Base-by-base conservation (phyloP, 2,113 vertebrate species). In the Proterorhinus semilunaris region DNA sequence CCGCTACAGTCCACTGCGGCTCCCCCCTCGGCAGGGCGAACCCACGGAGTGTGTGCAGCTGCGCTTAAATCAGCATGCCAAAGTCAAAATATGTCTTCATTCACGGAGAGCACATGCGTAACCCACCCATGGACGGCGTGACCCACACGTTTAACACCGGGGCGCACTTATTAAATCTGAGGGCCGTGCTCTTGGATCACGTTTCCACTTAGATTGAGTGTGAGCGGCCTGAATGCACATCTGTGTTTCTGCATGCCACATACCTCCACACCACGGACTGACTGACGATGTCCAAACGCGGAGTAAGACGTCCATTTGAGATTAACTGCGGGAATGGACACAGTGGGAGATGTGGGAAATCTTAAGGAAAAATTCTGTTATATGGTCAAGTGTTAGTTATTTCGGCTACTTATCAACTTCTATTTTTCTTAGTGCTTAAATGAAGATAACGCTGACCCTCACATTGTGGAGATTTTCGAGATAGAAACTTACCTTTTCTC, bases 151-250 rank as follows among this genome's bases (percentile, higher is more conserved):
- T 75, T 72, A 80, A 78, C 73, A 65, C 71, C 82, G 52, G 43
- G 62, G 76, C 67, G 1, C 70, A 6, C 57, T 63, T 66, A 66
- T 84, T 76, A 78, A 78, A 62, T 62, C 10, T 55, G 53, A 8
- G 8, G 67, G 55, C 47, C 71, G 65, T 59, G 48, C 54, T 68
- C 67, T 13, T 55, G 69, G 69, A 71, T 86, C 79, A 43, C 4
- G 62, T 80, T 82, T 66, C 72, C 16, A 6, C 54, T 48, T 72
- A 74, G 76, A 84, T 66, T 66, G 54, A 79, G 68, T 80, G 81
- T 27, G 69, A 82, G 76, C 59, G 8, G 72, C 62, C 71, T 68
- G 62, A 77, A 78, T 62, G 74, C 72, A 77, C 74, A 81, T 80
- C 80, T 83, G 82, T 69, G 63, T 77, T 71, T 63, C 2, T 58